Evolutionary conservation across 1,140 invertebrate genomes (phyloP).

Genomic region (Melipona quadrifasciata): DNA sequence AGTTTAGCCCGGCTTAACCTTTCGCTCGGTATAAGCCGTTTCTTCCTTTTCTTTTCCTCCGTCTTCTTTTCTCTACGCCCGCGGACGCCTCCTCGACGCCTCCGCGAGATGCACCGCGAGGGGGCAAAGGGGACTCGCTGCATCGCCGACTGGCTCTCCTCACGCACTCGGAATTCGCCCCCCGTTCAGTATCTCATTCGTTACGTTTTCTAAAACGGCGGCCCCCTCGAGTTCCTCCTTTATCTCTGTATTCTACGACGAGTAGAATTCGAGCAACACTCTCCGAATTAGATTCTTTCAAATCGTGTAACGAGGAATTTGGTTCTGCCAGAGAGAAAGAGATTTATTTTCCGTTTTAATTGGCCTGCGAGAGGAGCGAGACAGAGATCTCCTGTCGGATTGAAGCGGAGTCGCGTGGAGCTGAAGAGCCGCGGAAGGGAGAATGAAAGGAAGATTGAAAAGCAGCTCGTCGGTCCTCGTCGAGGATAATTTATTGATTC

Average conservation of each 20-base stretch:
- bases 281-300: no score
- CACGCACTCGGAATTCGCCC: background rate
- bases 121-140: no score
- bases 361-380: no score
- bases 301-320: no score
- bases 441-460: slow-evolving; percentile 22
- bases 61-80: slow-evolving; percentile 42
- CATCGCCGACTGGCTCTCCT: no score
- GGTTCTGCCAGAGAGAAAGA: no score
- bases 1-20: slow-evolving; percentile 49
- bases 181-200: background rate
- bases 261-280: no score
- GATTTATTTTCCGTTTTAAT: no score
- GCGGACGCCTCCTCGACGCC: no score
- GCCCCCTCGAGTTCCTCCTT: no score
- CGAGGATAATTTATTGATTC: slow-evolving; percentile 64
- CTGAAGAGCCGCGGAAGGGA: background rate
- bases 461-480: slow-evolving; percentile 28
- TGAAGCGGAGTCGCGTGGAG: no score
- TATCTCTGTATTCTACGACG: background rate
- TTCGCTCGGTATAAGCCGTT: slow-evolving; percentile 40
- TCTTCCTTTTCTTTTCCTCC: slow-evolving; percentile 54
- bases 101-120: no score
- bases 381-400: background rate
- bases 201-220: background rate